Percentiles rank a stretch among this genome's conserved stretches.
These are phyloP conservation scores for Sabellastarte sp. DNA, from an alignment of 2,888 invertebrate genomes.

Conservation along the genomic window DNA sequence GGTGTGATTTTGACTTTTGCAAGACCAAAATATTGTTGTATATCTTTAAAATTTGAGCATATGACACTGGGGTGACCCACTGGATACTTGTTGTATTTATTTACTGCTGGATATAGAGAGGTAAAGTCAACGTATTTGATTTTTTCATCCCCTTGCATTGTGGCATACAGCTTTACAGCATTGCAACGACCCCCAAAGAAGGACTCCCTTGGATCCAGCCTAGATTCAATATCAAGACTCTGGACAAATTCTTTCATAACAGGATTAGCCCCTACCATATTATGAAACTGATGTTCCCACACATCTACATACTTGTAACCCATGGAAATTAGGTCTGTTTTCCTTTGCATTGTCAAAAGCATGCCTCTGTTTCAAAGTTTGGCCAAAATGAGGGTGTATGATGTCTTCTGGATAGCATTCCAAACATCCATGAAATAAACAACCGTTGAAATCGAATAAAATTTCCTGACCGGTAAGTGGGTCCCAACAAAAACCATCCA, in stretches of 20 bases:
- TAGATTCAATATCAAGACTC: not conserved
- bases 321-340: no score
- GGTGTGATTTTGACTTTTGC: not conserved
- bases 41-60: not conserved
- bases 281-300: no score
- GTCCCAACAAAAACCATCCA: no score
- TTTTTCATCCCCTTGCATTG: not conserved
- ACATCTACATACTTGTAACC: no score
- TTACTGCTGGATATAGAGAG: not conserved
- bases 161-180: not conserved
- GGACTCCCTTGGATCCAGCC: not conserved
- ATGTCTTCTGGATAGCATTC: no score
- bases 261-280: no score
- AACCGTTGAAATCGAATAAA: no score
- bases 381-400: no score
- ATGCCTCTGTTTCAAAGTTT: no score
- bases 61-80: not conserved
- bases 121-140: not conserved
- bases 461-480: no score
- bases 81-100: not conserved
- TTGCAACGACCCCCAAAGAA: not conserved
- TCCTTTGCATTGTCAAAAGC: no score
- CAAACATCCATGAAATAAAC: no score
- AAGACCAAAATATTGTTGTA: not conserved
- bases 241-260: not conserved